Percentiles rank a stretch among this genome's conserved stretches.
These are phyloP conservation scores for Amiota communis DNA, from an alignment of 2,888 invertebrate genomes.

Conservation along the genomic window DNA sequence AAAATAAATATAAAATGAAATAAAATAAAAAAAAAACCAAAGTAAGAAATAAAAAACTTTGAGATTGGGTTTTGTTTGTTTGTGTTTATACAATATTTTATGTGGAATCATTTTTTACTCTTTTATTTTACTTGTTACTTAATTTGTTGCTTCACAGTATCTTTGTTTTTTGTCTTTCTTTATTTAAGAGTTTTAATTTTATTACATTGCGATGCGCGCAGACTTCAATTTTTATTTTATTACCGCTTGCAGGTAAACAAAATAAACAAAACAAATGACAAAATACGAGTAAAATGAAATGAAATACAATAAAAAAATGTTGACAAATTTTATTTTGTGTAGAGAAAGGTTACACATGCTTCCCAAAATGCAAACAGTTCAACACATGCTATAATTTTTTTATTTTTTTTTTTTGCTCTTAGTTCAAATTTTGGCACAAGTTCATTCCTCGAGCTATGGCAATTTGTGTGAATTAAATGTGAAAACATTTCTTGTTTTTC, in stretches of 20 bases:
- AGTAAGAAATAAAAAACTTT: slow-evolving; percentile 17
- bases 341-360: too few relatives aligned
- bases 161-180: neutral
- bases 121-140: slow-evolving; percentile 22
- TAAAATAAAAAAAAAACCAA: neutral
- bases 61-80: neutral
- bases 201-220: neutral
- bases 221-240: slow-evolving; percentile 2
- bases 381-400: too few relatives aligned
- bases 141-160: slow-evolving; percentile 5
- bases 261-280: neutral
- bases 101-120: slow-evolving; percentile 8
- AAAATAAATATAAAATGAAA: neutral
- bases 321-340: too few relatives aligned
- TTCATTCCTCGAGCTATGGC: too few relatives aligned
- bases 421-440: too few relatives aligned
- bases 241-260: neutral
- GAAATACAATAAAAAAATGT: too few relatives aligned
- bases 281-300: slow-evolving; percentile 4
- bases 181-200: neutral
- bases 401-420: too few relatives aligned
- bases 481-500: too few relatives aligned
- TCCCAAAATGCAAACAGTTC: too few relatives aligned
- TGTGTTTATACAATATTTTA: slow-evolving; percentile 19
- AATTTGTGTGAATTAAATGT: too few relatives aligned